Evolutionary conservation across 2,797 vertebrate genomes (phyloP).

Genomic region (Sebastes nivosus): DNA sequence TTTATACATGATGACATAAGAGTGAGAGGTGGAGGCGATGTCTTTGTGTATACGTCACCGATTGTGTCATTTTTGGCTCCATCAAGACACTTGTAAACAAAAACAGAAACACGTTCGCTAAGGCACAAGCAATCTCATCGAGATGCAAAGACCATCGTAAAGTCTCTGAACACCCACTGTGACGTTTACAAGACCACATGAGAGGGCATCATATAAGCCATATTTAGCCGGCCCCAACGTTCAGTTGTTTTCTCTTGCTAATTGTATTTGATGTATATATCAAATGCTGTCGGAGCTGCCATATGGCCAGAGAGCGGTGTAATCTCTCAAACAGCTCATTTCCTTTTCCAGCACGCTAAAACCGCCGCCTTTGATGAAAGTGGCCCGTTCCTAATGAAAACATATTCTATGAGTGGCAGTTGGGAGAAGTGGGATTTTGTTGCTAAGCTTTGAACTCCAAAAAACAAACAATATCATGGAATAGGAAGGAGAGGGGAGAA

Average conservation of each 20-base stretch:
- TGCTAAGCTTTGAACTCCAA: slow-evolving; percentile 84
- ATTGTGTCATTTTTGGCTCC: slow-evolving; percentile 33
- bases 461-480: slow-evolving; percentile 82
- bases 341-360: slow-evolving; percentile 76
- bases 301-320: slow-evolving; percentile 66
- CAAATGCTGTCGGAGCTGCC: slow-evolving; percentile 36
- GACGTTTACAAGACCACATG: slow-evolving; percentile 50
- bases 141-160: slow-evolving; percentile 38
- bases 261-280: slow-evolving; percentile 64
- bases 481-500: slow-evolving; percentile 59
- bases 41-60: slow-evolving; percentile 29
- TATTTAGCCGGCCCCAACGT: slow-evolving; percentile 21
- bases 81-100: slow-evolving; percentile 36
- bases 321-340: slow-evolving; percentile 79
- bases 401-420: slow-evolving; percentile 78
- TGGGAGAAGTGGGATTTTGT: slow-evolving; percentile 77
- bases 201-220: slow-evolving; percentile 19
- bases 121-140: slow-evolving; percentile 14
- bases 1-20: slow-evolving; percentile 13
- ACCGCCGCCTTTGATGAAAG: slow-evolving; percentile 78
- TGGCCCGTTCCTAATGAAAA: slow-evolving; percentile 78
- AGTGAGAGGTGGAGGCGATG: slow-evolving; percentile 10
- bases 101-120: slow-evolving; percentile 24
- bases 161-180: slow-evolving; percentile 44
- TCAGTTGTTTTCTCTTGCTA: slow-evolving; percentile 48